Evolutionary conservation across 2,797 vertebrate species (phyloP).

Genomic region (Odontamblyopus lacepedii): DNA sequence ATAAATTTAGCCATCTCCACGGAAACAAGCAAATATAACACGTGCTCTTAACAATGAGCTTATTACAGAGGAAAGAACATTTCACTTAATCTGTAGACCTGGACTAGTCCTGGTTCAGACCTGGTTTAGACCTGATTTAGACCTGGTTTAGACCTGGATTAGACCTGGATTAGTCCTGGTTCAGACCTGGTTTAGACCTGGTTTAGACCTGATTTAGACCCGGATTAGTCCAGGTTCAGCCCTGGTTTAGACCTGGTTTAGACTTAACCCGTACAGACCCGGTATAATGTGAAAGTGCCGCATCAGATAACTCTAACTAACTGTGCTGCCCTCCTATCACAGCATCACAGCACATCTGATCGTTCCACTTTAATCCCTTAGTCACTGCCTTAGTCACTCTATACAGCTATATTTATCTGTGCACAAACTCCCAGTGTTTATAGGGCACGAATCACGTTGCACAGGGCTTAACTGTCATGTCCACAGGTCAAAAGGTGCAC

Average conservation of each 20-base stretch:
- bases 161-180: too few relatives aligned
- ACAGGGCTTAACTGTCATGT: constrained; percentile 31
- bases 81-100: constrained; percentile 9
- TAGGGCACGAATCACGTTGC: constrained; percentile 43
- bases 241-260: too few relatives aligned
- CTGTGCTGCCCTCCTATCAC: constrained; percentile 2
- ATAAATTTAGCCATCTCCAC: too few relatives aligned
- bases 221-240: too few relatives aligned
- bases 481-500: constrained; percentile 25
- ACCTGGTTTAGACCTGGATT: too few relatives aligned
- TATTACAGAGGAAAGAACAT: neutral
- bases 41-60: neutral
- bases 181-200: too few relatives aligned
- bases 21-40: too few relatives aligned
- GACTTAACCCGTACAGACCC: neutral
- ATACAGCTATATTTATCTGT: constrained; percentile 23
- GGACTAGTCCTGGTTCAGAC: too few relatives aligned
- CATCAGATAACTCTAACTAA: neutral
- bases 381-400: constrained; percentile 48
- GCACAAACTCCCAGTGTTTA: constrained; percentile 44
- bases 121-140: too few relatives aligned
- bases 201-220: too few relatives aligned
- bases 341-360: constrained; percentile 33
- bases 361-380: constrained; percentile 51
- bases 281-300: constrained; percentile 12